Conservation (phyloP, 2,797 vertebrate species). For the Sparus aurata region DNA sequence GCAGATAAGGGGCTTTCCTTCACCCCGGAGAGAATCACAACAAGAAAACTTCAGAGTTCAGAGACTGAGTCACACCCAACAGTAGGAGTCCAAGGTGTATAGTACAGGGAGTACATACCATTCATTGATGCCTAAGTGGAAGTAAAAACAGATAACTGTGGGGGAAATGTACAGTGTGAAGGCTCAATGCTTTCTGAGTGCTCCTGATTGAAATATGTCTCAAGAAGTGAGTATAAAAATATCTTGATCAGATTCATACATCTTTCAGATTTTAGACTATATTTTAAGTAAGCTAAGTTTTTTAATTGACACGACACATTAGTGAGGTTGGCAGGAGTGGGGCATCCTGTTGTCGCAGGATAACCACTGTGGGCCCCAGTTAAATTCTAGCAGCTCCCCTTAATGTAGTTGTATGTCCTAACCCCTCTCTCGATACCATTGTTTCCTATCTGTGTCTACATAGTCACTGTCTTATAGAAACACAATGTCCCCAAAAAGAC, state of each 20-base stretch:
- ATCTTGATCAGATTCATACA: not conserved
- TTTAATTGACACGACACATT: not conserved
- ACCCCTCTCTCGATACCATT: not conserved
- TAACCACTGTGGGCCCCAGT: no score
- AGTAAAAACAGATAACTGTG: not conserved
- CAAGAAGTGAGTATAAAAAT: not conserved
- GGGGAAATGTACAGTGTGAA: not conserved
- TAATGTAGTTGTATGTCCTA: not conserved
- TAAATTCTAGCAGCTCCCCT: no score
- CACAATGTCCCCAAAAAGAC: not conserved
- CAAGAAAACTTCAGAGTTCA: slow-evolving; percentile 44
- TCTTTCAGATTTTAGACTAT: not conserved
- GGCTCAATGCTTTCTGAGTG: no score
- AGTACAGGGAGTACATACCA: not conserved
- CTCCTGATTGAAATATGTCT: not conserved
- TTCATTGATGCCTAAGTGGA: not conserved
- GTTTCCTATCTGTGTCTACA: not conserved
- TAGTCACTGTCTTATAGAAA: not conserved
- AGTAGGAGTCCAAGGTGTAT: slow-evolving; percentile 5
- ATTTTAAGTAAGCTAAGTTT: not conserved
- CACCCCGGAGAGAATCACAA: slow-evolving; percentile 16
- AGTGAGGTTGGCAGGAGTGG: not conserved
- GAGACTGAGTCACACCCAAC: slow-evolving; percentile 35
- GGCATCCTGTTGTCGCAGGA: no score
- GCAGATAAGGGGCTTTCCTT: slow-evolving; percentile 50